phyloP scores from a whole-genome alignment of 2,797 vertebrate genomes.

The Callimico goeldii region DNA sequence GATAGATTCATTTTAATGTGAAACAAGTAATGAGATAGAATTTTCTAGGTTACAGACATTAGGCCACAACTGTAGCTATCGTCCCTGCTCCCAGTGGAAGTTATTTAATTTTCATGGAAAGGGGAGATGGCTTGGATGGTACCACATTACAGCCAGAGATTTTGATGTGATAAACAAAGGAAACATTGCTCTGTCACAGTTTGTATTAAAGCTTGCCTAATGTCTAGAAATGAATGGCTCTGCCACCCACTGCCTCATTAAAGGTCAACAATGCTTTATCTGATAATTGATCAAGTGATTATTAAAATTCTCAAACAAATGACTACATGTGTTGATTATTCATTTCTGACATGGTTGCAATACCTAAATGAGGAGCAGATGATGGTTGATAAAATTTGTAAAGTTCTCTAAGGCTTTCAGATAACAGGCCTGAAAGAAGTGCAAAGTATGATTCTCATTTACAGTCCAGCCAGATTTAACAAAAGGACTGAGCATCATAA shows the following conservation, averaged over 20 bases:
- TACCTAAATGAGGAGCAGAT: background rate
- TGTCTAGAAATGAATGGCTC: background rate
- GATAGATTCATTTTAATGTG: background rate
- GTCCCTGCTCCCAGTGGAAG: background rate
- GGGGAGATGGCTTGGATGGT: background rate
- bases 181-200: background rate
- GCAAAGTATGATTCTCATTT: constrained; percentile 55
- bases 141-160: background rate
- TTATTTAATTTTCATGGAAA: constrained; percentile 4
- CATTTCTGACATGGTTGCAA: constrained; percentile 27
- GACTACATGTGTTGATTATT: background rate
- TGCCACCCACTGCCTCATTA: background rate
- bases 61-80: background rate
- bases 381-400: background rate
- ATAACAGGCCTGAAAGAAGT: background rate
- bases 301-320: background rate
- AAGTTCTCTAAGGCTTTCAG: constrained; percentile 40
- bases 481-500: constrained; percentile 59
- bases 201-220: background rate
- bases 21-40: background rate
- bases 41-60: background rate
- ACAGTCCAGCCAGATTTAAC: constrained; percentile 50
- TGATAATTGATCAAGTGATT: background rate
- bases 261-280: background rate
- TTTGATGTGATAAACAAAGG: background rate